Evolutionary conservation across 2,888 invertebrate genomes (phyloP), one percentile per base, ranked within the genome.

Genomic region (Drosophila merina): DNA sequence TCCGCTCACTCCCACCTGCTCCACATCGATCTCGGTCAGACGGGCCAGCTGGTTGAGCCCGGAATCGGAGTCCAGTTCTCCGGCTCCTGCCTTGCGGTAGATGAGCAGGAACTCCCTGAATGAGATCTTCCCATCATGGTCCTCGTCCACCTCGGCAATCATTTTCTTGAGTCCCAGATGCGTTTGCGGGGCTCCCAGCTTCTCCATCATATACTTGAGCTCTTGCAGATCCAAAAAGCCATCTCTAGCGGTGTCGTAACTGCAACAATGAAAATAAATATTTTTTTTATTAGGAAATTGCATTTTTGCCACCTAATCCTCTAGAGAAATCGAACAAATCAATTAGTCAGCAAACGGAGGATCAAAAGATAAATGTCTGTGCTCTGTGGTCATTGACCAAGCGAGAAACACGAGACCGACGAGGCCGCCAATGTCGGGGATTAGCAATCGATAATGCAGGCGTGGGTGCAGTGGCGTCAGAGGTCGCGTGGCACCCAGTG

Each of bases 181-280:
- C 0, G 99, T 99, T 92, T 99, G 99, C 10, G 99, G 98, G 1
- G 97, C 98, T 8, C 97, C 97, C 59, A 99, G 92, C 70, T 97
- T 95, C 92, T 99, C 99, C 98, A 98, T 98, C 98, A 98, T 98
- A 28, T 96, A 93, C 92, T 99, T 99, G 76, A 99, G 93, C 92
- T 99, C 98, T 28, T 94, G 94, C 75, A 99, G 92, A 91, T 97
- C 97, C 79, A 99, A 94, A 90, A 94, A 98, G 42, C 97, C 97
- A 92, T 99, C 98, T 75, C 93, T 94, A 44, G 96, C 96, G 72
- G 95, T 95, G 91, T 98, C 98, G 92, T 96, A 98, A 92, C 98
- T 98, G 93, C 2, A 93, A 93, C 57, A 76, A 62, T 9, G 9
- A 44, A 8, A 31, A 20, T 26, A 8, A 12, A 42, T 20, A 42